Conservation (phyloP, 2,797 vertebrate species). For the Neoniphon sammara region DNA sequence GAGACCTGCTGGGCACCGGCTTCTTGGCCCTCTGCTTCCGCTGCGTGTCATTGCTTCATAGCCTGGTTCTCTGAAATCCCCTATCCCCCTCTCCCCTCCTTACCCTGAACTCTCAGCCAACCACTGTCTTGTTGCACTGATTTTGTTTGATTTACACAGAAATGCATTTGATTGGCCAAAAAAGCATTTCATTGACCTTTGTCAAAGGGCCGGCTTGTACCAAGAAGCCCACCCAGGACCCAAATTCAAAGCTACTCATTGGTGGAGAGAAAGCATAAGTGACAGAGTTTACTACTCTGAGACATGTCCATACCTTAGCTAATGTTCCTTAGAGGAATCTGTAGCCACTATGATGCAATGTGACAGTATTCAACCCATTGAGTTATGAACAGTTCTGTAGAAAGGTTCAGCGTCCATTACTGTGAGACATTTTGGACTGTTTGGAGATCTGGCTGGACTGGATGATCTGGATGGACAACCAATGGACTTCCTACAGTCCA, state of each 20-base stretch:
- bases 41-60: constrained; percentile 78
- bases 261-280: background rate
- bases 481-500: constrained; percentile 3
- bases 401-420: background rate
- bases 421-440: constrained; percentile 3
- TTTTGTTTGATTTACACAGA: constrained; percentile 20
- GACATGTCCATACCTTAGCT: background rate
- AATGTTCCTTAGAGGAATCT: constrained; percentile 9
- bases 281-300: too few relatives aligned
- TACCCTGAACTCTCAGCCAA: constrained; percentile 4
- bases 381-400: background rate
- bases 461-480: background rate
- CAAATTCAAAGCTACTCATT: constrained; percentile 6
- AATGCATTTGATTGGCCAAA: constrained; percentile 51
- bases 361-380: background rate
- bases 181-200: constrained; percentile 24
- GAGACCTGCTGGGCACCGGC: constrained; percentile 93
- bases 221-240: constrained; percentile 11
- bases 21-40: constrained; percentile 91
- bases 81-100: too few relatives aligned
- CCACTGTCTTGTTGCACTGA: constrained; percentile 29
- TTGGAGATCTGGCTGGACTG: constrained; percentile 16
- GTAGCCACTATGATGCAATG: constrained; percentile 6
- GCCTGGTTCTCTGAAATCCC: constrained; percentile 71
- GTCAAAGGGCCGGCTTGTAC: constrained; percentile 20